phyloP scores from a whole-genome alignment of 1,140 invertebrate genomes.

The Rhagoletis zephyria region DNA sequence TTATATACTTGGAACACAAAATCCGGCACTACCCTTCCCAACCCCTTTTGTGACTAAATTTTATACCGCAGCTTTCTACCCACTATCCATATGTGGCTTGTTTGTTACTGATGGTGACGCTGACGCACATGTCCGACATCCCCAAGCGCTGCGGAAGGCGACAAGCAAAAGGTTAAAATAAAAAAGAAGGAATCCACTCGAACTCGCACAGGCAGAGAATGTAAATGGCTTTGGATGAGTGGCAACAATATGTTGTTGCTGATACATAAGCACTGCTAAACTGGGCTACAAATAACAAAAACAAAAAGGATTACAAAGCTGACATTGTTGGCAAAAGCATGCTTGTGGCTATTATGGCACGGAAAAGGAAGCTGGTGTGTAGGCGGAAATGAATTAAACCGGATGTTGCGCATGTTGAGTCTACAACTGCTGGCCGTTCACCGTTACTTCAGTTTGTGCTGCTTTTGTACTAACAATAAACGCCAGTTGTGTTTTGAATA shows the following conservation, averaged over 20 bases:
- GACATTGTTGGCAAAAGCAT: not conserved
- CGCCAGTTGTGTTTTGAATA: not conserved
- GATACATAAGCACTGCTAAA: not conserved
- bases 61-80: not conserved
- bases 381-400: slow-evolving; percentile 38
- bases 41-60: not conserved
- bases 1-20: not conserved
- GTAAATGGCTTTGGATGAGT: not conserved
- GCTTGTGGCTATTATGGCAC: not conserved
- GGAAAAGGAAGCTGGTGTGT: not conserved
- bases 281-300: not conserved
- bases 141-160: not conserved
- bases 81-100: not conserved
- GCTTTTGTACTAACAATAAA: not conserved
- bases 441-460: not conserved
- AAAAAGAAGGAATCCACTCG: not conserved
- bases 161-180: not conserved
- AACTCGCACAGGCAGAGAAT: not conserved
- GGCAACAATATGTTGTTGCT: not conserved
- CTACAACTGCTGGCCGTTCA: not conserved
- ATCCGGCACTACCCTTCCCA: not conserved
- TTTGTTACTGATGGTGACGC: not conserved
- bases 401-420: slow-evolving; percentile 13
- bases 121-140: not conserved
- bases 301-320: not conserved